These are phyloP conservation scores for Phoenicopterus ruber DNA, from an alignment of 2,113 vertebrate genomes.

Conservation along the genomic window DNA sequence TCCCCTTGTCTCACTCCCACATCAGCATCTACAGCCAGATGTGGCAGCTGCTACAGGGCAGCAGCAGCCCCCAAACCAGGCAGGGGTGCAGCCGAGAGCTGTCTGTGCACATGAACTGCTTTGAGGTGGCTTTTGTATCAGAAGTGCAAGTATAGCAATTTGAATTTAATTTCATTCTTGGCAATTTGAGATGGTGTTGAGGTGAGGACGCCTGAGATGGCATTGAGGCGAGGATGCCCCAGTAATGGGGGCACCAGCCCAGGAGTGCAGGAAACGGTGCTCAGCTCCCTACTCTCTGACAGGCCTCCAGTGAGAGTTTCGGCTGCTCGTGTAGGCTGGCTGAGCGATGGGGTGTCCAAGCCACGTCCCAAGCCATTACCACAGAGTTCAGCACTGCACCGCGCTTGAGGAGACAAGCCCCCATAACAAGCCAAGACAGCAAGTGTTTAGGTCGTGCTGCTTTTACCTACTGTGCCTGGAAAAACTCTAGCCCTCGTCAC, in stretches of 20 bases:
- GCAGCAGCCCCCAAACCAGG: not conserved
- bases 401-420: fast-evolving
- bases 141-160: not conserved
- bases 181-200: not conserved
- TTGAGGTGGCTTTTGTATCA: not conserved
- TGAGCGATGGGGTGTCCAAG: not conserved
- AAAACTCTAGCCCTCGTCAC: not conserved
- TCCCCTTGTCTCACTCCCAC: not conserved
- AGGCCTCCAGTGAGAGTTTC: not conserved
- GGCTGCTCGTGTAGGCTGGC: not conserved
- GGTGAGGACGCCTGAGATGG: not conserved
- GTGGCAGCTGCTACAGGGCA: not conserved
- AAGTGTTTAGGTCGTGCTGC: not conserved
- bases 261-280: not conserved
- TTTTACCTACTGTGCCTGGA: not conserved
- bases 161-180: not conserved
- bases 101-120: not conserved
- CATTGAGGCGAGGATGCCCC: not conserved
- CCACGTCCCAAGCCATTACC: not conserved
- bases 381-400: not conserved
- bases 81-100: not conserved
- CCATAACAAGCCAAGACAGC: fast-evolving
- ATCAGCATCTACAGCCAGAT: not conserved
- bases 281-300: not conserved
- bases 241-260: not conserved